Evolutionary conservation across 2,113 vertebrate species (phyloP).

Genomic region (mouse (Mus musculus)): DNA sequence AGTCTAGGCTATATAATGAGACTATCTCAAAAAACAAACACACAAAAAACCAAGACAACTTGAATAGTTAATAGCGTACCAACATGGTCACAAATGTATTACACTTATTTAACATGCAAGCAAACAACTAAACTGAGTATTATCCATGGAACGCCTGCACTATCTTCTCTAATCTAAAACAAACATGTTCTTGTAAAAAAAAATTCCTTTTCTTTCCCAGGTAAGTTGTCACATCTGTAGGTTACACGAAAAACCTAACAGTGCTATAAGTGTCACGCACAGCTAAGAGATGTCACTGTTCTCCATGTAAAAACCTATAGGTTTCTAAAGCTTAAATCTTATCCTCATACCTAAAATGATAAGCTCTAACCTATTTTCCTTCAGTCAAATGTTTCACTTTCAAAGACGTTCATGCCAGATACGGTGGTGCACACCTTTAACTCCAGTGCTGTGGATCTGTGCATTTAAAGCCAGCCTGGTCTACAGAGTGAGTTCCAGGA

Average conservation of each 20-base stretch:
- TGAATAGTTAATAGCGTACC: neutral
- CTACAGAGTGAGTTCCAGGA: neutral
- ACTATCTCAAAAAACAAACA: neutral
- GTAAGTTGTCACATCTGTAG: neutral
- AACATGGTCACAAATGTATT: neutral
- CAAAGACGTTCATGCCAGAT: slow-evolving; percentile 12
- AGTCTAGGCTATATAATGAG: neutral
- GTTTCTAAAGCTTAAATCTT: neutral
- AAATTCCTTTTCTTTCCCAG: neutral
- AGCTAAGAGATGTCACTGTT: neutral
- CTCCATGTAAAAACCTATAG: neutral
- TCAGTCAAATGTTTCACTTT: slow-evolving; percentile 19
- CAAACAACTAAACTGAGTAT: neutral
- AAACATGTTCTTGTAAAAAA: neutral
- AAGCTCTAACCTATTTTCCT: neutral
- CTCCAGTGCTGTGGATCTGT: neutral
- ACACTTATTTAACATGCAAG: neutral
- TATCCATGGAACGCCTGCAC: neutral
- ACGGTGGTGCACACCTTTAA: neutral
- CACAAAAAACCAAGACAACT: neutral
- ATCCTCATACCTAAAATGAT: neutral
- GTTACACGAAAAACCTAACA: neutral
- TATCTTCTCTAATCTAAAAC: neutral
- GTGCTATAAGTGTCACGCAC: neutral
- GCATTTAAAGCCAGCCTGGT: neutral